Percentiles rank a stretch among this genome's conserved stretches.
phyloP scores from a whole-genome alignment of 1,140 invertebrate genomes.

The Drosophila simulans region DNA sequence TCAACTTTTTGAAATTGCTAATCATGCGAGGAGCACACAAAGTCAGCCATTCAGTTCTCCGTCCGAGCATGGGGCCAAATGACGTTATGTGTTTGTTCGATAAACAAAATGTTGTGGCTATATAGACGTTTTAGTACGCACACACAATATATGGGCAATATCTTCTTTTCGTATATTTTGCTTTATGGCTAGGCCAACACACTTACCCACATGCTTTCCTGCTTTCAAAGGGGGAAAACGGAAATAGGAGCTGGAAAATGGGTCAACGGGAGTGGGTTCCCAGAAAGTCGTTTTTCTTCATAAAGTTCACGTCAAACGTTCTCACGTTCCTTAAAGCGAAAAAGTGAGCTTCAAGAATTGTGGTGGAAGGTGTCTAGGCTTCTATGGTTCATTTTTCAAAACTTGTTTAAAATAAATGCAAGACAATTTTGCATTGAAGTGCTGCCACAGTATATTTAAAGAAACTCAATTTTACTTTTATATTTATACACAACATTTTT shows the following conservation, averaged over 20 bases:
- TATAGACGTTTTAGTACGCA: slow-evolving; percentile 46
- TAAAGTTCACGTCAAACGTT: slow-evolving; percentile 18
- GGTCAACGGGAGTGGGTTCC: slow-evolving; percentile 19
- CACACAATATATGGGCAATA: slow-evolving; percentile 35
- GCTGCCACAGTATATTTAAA: background rate
- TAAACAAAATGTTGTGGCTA: slow-evolving; percentile 58
- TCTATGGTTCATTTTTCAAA: background rate
- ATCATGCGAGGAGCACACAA: slow-evolving; percentile 50
- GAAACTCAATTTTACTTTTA: background rate
- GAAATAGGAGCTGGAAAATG: slow-evolving; percentile 29
- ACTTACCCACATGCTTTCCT: slow-evolving; percentile 17
- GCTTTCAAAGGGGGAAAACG: slow-evolving; percentile 12
- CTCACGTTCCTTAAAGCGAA: background rate
- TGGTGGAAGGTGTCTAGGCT: slow-evolving; percentile 1
- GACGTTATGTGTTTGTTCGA: slow-evolving; percentile 72
- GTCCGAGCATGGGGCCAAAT: slow-evolving; percentile 35
- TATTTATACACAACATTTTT: background rate
- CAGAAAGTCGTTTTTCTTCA: slow-evolving; percentile 15
- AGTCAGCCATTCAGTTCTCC: slow-evolving; percentile 23
- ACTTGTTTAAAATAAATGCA: background rate
- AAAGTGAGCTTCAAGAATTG: background rate
- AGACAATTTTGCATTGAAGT: background rate
- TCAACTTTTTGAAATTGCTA: slow-evolving; percentile 77
- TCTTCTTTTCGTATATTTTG: slow-evolving; percentile 27
- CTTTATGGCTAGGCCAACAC: slow-evolving; percentile 41